Percentiles rank a stretch among this genome's conserved stretches.
Conservation (phyloP, 2,797 vertebrate species). For the Syndactyla subalaris region DNA sequence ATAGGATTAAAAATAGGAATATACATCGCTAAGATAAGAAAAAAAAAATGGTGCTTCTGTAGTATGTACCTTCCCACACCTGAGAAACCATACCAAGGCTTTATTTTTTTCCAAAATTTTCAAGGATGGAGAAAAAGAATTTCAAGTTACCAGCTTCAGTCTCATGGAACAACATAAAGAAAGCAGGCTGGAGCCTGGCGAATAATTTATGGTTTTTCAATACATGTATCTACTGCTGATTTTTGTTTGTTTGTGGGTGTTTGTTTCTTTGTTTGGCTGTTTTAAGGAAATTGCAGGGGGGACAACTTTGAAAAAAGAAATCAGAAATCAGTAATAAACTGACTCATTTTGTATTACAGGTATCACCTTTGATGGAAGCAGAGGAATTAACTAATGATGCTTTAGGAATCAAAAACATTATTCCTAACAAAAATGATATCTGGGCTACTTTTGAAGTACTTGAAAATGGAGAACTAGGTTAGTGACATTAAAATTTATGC, state of each 20-base stretch:
- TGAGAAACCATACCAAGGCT: not conserved
- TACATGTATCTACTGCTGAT: not conserved
- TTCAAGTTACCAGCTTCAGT: not conserved
- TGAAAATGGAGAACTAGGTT: slow-evolving; percentile 95
- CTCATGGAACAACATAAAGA: not conserved
- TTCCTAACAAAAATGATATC: slow-evolving; percentile 75
- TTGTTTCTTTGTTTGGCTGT: no score
- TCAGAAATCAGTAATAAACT: not conserved
- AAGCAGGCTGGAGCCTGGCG: not conserved
- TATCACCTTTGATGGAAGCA: slow-evolving; percentile 89
- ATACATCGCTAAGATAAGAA: not conserved
- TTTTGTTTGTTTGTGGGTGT: no score
- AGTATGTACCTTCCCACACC: not conserved
- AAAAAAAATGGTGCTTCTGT: not conserved
- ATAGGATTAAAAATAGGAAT: not conserved
- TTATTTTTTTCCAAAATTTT: not conserved
- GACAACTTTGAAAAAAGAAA: not conserved
- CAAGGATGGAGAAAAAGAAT: not conserved
- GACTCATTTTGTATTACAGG: slow-evolving; percentile 70
- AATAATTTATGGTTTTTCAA: not conserved
- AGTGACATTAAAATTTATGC: not conserved
- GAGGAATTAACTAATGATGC: slow-evolving; percentile 85
- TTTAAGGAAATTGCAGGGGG: not conserved
- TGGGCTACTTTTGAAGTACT: slow-evolving; percentile 95
- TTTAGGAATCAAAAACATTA: slow-evolving; percentile 85